Base-by-base conservation (phyloP, 2,888 invertebrate genomes). In the Oasisia sp. region DNA sequence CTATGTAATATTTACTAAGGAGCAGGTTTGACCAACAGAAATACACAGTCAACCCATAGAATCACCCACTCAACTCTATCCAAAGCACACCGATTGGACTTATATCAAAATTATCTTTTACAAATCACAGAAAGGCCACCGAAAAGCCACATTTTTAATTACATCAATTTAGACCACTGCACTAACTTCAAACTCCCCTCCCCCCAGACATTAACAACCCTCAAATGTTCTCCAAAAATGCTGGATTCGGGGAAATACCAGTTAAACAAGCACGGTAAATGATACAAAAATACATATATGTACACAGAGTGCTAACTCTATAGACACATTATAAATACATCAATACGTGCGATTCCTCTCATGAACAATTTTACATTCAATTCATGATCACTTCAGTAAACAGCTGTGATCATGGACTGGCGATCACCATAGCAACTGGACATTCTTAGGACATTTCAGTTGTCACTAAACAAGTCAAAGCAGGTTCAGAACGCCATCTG, bases 231-330 rank as follows among this genome's bases (percentile, higher is more conserved):
- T 74, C n/a, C 27, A 74, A 7, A 19, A 74, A 74, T 27, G n/a
- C 74, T 2, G n/a, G 7, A n/a, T 74, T 74, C 27, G 3, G n/a
- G 14, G n/a, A 74, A 74, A 74, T 74, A 74, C 19, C 74, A 74
- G 14, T 74, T 74, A 74, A 74, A 74, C 74, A 74, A 74, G 74
- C 74, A 74, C n/a, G 27, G 74, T 74, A 74, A 74, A 74, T 74
- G 27, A 74, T 74, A 74, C 74, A 74, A 74, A 74, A 74, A 74
- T 74, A 74, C 74, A 74, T 74, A 74, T 74, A 74, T 74, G 14
- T 74, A 74, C 74, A 74, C 27, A 74, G 74, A 19, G 56, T 56
- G 19, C 74, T 74, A 27, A 74, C n/a, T 27, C 74, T 74, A 74
- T 27, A 74, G 74, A 74, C 27, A 74, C 27, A 74, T 74, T 74